Evolutionary conservation across 2,113 vertebrate genomes (phyloP), one percentile per base, ranked within the genome.

Genomic region (Pseudorasbora parva): DNA sequence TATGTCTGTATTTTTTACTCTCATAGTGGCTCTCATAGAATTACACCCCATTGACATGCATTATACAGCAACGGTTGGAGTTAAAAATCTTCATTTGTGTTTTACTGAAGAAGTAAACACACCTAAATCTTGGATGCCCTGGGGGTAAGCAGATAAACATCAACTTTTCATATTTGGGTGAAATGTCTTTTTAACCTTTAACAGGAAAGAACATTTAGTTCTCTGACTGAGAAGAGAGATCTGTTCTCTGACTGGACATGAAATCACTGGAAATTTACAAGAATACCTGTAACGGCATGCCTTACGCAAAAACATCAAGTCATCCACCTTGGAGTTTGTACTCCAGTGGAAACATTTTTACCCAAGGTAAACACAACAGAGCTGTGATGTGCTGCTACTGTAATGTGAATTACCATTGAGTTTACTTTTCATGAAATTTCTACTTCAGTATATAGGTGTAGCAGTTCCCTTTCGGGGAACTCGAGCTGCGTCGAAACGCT

Each of bases 351-450:
- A 89, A 86, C 75, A 73, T 69, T 79, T 73, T 81, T 78, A 85
- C 87, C 47, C 11, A 9, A 84, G 81, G 59, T 91, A 92, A 93
- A 91, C 86, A 80, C 88, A 87, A 37, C 85, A 85, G 73, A 88
- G 83, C 62, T 85, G 43, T 74, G 85, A 86, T 82, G 73, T 87
- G 83, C 84, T 59, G 72, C 81, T 82, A 37, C 33, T 5, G 33
- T 37, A 83, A 79, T n/a, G 45, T 82, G 89, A 90, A 93, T 90
- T 87, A 91, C 88, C 30, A 68, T 37, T 0, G 8, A 0, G 64
- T 37, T 68, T 37, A 21, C 64, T 37, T 37, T 37, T 66, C 64
- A 37, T 68, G 30, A 27, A 1, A 4, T 21, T 9, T 68, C 30
- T 68, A 37, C 30, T 68, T 68, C 30, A 30, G n/a, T n/a, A 17